Conservation (phyloP, 2,797 vertebrate species). For the Phrynocephalus guinanensis region DNA sequence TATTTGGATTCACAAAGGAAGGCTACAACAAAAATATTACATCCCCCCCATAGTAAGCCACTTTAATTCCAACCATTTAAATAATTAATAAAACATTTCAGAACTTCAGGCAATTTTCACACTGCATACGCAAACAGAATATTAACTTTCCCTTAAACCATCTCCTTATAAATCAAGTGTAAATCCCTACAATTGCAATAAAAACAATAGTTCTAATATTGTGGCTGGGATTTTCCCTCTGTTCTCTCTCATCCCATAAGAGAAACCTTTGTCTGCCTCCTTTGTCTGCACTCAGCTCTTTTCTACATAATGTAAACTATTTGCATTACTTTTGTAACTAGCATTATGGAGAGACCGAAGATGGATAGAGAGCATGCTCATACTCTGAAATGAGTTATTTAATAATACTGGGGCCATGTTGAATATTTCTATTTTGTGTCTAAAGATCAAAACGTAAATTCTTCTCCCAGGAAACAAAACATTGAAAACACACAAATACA, state of each 20-base stretch:
- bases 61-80: constrained; percentile 37
- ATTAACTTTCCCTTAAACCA: constrained; percentile 59
- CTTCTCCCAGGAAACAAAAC: no score
- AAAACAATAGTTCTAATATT: constrained; percentile 23
- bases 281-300: background rate
- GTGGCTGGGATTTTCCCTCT: constrained; percentile 12
- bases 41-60: constrained; percentile 1
- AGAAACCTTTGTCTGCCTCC: background rate
- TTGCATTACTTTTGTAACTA: background rate
- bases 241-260: background rate
- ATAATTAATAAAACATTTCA: constrained; percentile 63
- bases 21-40: background rate
- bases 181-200: constrained; percentile 37
- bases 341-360: background rate
- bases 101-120: constrained; percentile 48
- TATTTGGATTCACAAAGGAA: constrained; percentile 43
- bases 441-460: no score
- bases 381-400: background rate
- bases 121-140: constrained; percentile 18
- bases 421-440: no score
- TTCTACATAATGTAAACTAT: background rate
- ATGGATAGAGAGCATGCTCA: no score
- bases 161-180: constrained; percentile 18
- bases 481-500: no score
- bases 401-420: no score